Conservation (phyloP, 2,888 invertebrate species). For the Boloria euphrosyne region DNA sequence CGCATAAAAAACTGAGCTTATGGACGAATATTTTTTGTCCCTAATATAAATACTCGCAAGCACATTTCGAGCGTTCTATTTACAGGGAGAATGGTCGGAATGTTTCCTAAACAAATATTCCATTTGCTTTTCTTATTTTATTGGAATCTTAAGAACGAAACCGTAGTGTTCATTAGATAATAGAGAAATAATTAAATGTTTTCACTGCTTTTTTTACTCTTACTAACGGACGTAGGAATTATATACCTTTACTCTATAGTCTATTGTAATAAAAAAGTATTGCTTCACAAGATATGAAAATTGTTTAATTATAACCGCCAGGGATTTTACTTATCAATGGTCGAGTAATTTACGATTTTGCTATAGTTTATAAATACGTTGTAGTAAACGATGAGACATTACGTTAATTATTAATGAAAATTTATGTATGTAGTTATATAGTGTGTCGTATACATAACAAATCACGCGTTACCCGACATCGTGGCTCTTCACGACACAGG, state of each 20-base stretch:
- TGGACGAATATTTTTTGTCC: constrained; percentile 8
- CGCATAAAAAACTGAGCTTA: background rate
- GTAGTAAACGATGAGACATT: background rate
- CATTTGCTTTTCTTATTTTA: constrained; percentile 8
- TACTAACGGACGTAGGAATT: too few relatives aligned
- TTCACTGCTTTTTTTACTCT: too few relatives aligned
- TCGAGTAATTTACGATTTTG: background rate
- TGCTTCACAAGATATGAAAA: too few relatives aligned
- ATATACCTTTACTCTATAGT: too few relatives aligned
- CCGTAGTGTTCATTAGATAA: background rate
- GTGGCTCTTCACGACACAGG: constrained; percentile 32
- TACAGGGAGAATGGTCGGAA: constrained; percentile 11
- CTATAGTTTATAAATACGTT: background rate
- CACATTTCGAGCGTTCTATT: constrained; percentile 12
- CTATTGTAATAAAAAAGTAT: too few relatives aligned
- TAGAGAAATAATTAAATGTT: too few relatives aligned
- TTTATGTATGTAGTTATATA: constrained; percentile 17
- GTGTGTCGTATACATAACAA: constrained; percentile 35
- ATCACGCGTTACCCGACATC: constrained; percentile 33
- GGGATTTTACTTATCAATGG: background rate
- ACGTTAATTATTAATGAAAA: constrained; percentile 10
- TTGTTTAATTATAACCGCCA: too few relatives aligned
- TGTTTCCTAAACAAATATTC: constrained; percentile 21
- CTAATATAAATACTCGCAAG: constrained; percentile 14
- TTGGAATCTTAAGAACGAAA: background rate